Evolutionary conservation across 2,113 vertebrate species (phyloP).

Genomic region (Scalopus aquaticus): DNA sequence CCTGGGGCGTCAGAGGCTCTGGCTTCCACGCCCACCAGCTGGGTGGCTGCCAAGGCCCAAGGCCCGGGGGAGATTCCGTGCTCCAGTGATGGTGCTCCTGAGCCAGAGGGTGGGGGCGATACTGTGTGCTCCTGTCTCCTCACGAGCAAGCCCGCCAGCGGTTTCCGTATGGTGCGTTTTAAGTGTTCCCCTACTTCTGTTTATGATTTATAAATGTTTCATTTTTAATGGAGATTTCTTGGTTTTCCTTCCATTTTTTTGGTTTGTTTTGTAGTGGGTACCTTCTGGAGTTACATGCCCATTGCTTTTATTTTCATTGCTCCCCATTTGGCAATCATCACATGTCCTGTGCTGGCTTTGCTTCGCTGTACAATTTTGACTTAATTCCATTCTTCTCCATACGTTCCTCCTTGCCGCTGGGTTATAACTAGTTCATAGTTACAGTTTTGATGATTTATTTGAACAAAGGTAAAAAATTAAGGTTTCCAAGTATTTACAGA

Average conservation of each 20-base stretch:
- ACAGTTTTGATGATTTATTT: not conserved
- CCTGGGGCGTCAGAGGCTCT: not conserved
- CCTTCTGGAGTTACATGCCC: not conserved
- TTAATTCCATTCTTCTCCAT: not conserved
- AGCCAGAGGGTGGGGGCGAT: not conserved
- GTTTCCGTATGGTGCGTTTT: not conserved
- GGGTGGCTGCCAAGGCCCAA: not conserved
- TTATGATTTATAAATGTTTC: not conserved
- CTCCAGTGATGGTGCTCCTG: no score
- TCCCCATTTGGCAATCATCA: not conserved
- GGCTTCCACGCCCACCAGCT: no score
- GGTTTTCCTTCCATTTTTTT: not conserved
- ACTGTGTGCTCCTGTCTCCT: not conserved
- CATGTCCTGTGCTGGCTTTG: not conserved
- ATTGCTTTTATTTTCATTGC: not conserved
- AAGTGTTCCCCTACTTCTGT: not conserved
- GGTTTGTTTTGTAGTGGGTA: not conserved
- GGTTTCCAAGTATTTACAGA: not conserved
- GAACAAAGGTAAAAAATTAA: not conserved
- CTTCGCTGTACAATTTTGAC: not conserved
- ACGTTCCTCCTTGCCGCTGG: not conserved
- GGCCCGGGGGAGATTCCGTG: not conserved
- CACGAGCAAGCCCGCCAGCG: not conserved
- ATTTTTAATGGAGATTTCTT: not conserved
- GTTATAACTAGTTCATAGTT: not conserved